phyloP scores from a whole-genome alignment of 2,888 invertebrate genomes.

The Cryptophagus acutangulus region DNA sequence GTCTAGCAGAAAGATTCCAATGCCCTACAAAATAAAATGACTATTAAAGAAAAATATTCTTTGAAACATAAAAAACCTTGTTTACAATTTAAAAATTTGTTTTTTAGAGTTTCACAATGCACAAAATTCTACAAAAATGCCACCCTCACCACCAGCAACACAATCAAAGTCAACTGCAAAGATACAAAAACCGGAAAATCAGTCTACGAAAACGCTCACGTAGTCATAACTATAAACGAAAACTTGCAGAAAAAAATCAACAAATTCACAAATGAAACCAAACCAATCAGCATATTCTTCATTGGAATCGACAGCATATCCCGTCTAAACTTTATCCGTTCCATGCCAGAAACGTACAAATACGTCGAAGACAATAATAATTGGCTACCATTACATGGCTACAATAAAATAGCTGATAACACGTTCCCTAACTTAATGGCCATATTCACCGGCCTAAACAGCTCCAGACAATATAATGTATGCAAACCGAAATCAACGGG shows the following conservation, averaged over 20 bases:
- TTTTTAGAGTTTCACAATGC: slow-evolving; percentile 49
- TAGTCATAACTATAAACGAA: slow-evolving; percentile 41
- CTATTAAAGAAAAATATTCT: no score
- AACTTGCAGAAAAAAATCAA: slow-evolving; percentile 27
- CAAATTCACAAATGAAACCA: slow-evolving; percentile 22
- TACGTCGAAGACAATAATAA: slow-evolving; percentile 55
- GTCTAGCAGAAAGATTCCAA: no score
- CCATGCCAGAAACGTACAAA: slow-evolving; percentile 67
- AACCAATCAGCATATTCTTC: slow-evolving; percentile 61
- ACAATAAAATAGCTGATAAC: slow-evolving; percentile 74
- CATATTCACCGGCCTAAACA: slow-evolving; percentile 60
- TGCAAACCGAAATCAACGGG: slow-evolving; percentile 51
- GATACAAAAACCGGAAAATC: slow-evolving; percentile 28
- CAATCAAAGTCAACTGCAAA: slow-evolving; percentile 52
- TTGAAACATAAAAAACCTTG: no score
- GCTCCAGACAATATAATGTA: slow-evolving; percentile 47
- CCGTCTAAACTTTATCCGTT: slow-evolving; percentile 67
- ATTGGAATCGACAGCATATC: slow-evolving; percentile 85
- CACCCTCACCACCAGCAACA: slow-evolving; percentile 48
- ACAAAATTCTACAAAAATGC: slow-evolving; percentile 45
- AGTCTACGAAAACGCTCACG: slow-evolving; percentile 55
- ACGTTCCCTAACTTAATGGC: slow-evolving; percentile 88
- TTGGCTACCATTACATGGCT: slow-evolving; percentile 39
- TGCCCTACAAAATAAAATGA: no score
- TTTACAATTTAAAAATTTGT: slow-evolving; percentile 11